Percentiles rank a stretch among this genome's conserved stretches.
Conservation (phyloP, 2,797 vertebrate genomes). For the Muraenolepis orangiensis region DNA sequence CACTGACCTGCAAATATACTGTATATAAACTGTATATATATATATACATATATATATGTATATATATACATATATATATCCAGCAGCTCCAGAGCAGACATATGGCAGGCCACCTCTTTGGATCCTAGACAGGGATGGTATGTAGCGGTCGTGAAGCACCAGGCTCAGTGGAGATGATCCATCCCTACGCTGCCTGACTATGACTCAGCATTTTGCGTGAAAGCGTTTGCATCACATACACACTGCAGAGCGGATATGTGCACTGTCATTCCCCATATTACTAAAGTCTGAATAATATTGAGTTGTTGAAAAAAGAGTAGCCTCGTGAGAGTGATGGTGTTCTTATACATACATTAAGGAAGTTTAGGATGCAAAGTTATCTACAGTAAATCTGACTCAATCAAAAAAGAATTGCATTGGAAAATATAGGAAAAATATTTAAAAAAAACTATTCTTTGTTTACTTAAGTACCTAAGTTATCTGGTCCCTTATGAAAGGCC, state of each 20-base stretch:
- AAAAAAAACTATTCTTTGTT: background rate
- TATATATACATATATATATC: too few species aligned
- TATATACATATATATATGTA: too few species aligned
- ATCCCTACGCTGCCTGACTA: background rate
- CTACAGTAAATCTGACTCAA: background rate
- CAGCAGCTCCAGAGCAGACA: slow-evolving; percentile 2
- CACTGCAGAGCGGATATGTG: background rate
- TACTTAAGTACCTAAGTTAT: background rate
- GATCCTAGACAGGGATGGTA: background rate
- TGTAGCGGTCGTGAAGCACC: background rate
- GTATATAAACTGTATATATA: too few species aligned
- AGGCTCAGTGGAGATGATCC: background rate
- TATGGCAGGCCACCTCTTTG: background rate
- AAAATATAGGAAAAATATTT: background rate
- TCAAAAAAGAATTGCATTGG: background rate
- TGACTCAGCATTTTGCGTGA: background rate
- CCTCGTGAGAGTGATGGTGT: background rate
- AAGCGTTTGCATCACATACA: background rate
- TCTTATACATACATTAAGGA: background rate
- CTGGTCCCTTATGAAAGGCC: background rate
- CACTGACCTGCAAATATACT: slow-evolving; percentile 38
- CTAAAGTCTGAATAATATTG: background rate
- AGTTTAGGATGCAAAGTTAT: background rate
- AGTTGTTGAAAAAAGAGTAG: background rate
- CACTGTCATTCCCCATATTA: background rate